Evolutionary conservation across 2,888 invertebrate species (phyloP), one percentile per base, ranked within the genome.

Genomic region (Mesoligia furuncula): DNA sequence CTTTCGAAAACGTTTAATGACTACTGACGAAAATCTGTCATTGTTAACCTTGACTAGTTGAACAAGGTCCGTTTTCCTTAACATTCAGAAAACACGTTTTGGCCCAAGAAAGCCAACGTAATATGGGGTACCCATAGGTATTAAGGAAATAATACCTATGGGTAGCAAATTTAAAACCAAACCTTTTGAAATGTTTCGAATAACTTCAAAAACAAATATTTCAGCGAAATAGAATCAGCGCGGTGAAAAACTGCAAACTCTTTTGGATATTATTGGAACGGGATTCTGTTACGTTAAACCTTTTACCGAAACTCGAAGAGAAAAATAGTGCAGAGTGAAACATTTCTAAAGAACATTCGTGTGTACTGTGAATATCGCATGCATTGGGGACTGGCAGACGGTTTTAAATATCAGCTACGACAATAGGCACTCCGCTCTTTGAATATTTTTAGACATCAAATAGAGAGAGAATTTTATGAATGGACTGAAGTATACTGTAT

Each of bases 11-110:
- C 42, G 48, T 15, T 70, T 31, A 64, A 15, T 39, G 13, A 8
- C 15, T 48, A 8, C 65, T 73, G 71, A 70, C 69, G 36, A 64
- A 48, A 68, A 76, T 64, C 73, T 76, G 84, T 71, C 85, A 79
- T 54, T 42, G 11, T 73, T 71, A 85, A 59, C 66, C 73, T 80
- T 67, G 75, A 48, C 70, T 78, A 72, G 27, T 77, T 68, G 36
- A 54, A 65, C 11, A 24, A 54, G 64, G 20, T 48, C 39, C n/a
- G 59, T 74, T 73, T 82, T 68, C 70, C 51, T 72, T 59, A 48
- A 62, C 62, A n/a, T 27, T 36, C 20, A 6, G 31, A 20, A 68
- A 61, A 36, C 48, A 65, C 54, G 15, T 54, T 72, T 24, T 24
- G 70, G 15, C 11, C 17, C 27, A 68, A 64, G 48, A 64, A 57